Evolutionary conservation across 2,797 vertebrate species (phyloP).

Genomic region (Oreochromis mossambicus): DNA sequence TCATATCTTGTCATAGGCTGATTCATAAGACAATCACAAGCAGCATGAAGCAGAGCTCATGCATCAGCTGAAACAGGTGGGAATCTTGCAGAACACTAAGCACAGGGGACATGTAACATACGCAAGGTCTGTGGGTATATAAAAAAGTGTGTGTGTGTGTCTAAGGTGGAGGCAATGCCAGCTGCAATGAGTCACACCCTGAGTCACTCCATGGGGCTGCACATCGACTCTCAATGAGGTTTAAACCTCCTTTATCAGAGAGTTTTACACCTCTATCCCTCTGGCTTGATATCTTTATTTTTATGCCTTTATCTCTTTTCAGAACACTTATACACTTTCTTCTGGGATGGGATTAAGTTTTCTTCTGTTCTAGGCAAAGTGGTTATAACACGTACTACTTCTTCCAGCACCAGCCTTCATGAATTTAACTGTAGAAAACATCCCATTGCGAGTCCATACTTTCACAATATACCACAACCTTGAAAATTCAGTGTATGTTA

Average conservation of each 20-base stretch:
- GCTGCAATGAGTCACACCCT: slow-evolving; percentile 67
- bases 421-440: background rate
- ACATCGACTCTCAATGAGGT: slow-evolving; percentile 47
- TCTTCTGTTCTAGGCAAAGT: background rate
- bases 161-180: slow-evolving; percentile 42
- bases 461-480: background rate
- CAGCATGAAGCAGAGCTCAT: slow-evolving; percentile 17
- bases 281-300: background rate
- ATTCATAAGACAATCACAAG: slow-evolving; percentile 52
- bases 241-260: slow-evolving; percentile 28
- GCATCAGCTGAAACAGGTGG: slow-evolving; percentile 42
- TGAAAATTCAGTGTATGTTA: background rate
- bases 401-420: background rate
- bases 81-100: slow-evolving; percentile 11
- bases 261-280: slow-evolving; percentile 7
- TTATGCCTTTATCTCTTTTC: background rate
- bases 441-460: background rate
- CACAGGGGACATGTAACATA: slow-evolving; percentile 18
- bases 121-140: slow-evolving; percentile 13
- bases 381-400: background rate
- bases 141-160: slow-evolving; percentile 17
- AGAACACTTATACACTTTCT: background rate
- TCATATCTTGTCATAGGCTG: slow-evolving; percentile 48
- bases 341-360: background rate
- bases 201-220: slow-evolving; percentile 50